phyloP scores from a whole-genome alignment of 2,797 vertebrate genomes.

The Acomys russatus region DNA sequence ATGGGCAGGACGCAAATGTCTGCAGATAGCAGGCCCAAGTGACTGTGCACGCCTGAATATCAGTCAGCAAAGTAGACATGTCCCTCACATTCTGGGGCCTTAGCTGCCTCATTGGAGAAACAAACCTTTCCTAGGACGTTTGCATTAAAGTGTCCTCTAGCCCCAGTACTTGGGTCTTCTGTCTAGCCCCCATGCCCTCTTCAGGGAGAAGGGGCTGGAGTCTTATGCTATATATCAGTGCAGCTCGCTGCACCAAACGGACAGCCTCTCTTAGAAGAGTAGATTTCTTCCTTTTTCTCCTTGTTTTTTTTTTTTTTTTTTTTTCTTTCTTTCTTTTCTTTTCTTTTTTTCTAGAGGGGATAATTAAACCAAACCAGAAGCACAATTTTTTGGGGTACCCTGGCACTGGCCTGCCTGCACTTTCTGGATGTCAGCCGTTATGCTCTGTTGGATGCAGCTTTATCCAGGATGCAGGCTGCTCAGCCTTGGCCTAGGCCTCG shows the following conservation, averaged over 20 bases:
- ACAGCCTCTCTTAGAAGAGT: neutral
- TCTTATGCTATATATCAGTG: neutral
- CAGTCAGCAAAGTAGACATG: neutral
- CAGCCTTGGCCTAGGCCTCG: neutral
- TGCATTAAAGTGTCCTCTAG: neutral
- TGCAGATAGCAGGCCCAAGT: constrained; percentile 4
- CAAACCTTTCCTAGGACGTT: neutral
- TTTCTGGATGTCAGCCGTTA: too few species aligned
- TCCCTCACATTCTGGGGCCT: neutral
- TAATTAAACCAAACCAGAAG: neutral
- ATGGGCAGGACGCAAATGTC: too few species aligned
- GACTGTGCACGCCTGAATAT: neutral
- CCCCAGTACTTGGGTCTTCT: neutral
- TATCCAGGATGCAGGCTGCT: neutral
- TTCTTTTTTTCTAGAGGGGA: neutral
- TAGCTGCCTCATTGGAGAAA: neutral
- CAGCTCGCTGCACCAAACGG: neutral
- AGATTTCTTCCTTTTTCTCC: neutral
- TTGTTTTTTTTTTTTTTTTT: neutral
- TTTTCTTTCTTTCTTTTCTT: neutral
- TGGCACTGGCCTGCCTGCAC: neutral
- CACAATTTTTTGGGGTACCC: neutral
- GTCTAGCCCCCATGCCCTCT: neutral
- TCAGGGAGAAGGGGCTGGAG: neutral
- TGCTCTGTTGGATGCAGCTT: neutral